Evolutionary conservation across 1,140 invertebrate species (phyloP).

Genomic region (Nasonia giraulti): DNA sequence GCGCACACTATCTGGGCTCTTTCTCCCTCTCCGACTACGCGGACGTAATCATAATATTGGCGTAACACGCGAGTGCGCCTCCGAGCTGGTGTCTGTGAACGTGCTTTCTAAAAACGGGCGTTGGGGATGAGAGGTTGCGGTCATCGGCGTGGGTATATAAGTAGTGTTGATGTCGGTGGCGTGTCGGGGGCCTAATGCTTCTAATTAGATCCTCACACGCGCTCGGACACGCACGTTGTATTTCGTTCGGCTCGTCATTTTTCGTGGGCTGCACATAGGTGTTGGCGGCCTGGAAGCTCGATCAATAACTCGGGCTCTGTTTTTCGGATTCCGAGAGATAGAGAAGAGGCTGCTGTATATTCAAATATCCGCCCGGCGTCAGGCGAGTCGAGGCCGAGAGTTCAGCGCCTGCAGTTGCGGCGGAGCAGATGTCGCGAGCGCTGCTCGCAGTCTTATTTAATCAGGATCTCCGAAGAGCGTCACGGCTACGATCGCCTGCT

Average conservation of each 20-base stretch:
- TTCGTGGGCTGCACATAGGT: not conserved
- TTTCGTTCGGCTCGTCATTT: slow-evolving; percentile 8
- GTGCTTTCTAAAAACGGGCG: slow-evolving; percentile 15
- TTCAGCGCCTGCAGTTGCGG: not conserved
- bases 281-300: not conserved
- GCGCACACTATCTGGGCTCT: too few relatives aligned
- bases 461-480: slow-evolving; percentile 53
- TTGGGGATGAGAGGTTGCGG: slow-evolving; percentile 14
- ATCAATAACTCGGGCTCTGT: not conserved
- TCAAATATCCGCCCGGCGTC: too few relatives aligned
- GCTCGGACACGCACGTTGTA: not conserved
- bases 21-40: not conserved
- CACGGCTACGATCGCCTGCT: not conserved
- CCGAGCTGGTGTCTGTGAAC: slow-evolving; percentile 5
- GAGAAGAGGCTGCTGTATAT: too few relatives aligned
- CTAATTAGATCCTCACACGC: slow-evolving; percentile 59
- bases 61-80: not conserved
- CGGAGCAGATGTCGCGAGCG: not conserved
- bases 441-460: slow-evolving; percentile 53
- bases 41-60: slow-evolving; percentile 20
- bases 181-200: slow-evolving; percentile 53
- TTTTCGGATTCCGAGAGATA: not conserved
- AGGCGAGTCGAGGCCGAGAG: too few relatives aligned
- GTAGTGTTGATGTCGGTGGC: slow-evolving; percentile 46
- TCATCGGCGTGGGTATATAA: slow-evolving; percentile 41